Evolutionary conservation across 2,113 vertebrate genomes (phyloP), one percentile per base, ranked within the genome.

Genomic region (Mesoclemmys tuberculata): DNA sequence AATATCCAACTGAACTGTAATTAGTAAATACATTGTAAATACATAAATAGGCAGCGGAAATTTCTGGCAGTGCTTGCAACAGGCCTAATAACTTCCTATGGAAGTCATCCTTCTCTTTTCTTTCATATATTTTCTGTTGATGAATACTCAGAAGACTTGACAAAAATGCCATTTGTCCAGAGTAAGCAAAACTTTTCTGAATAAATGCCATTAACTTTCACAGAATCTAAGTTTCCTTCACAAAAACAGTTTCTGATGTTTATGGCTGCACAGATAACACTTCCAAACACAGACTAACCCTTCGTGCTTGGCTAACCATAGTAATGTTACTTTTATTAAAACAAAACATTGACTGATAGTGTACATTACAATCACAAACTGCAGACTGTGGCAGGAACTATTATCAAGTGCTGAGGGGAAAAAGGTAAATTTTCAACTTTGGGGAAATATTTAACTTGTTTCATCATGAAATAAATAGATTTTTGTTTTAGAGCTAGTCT

Each of bases 161-260:
- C 68, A 92, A 61, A 2, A 0, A 58, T 58, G 9, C 19, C 27
- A 3, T 78, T 82, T 93, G 26, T 82, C 56, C 44, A 71, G 87
- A 82, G 87, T 78, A 95, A 92, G 56, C 10, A 95, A 93, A 88
- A 86, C 27, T 52, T 90, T 80, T 35, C 85, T 90, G 82, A 68
- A 51, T 79, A 80, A 82, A 56, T 80, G 44, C 24, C 31, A 61
- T n/a, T 68, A n/a, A 35, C 18, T 68, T 68, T 68, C 16, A n/a
- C 35, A 68, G 35, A 19, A n/a, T 68, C 31, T n/a, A n/a, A 68
- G 61, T 68, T 68, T 68, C 61, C 13, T 68, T 18, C 19, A 19
- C 35, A 64, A 64, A 64, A 19, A 61, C 27, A 68, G 61, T 68
- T n/a, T 68, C 61, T 68, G 18, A 6, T 31, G 8, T n/a, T 68